Conservation (phyloP, 1,140 invertebrate genomes). For the Vollenhovia emeryi region DNA sequence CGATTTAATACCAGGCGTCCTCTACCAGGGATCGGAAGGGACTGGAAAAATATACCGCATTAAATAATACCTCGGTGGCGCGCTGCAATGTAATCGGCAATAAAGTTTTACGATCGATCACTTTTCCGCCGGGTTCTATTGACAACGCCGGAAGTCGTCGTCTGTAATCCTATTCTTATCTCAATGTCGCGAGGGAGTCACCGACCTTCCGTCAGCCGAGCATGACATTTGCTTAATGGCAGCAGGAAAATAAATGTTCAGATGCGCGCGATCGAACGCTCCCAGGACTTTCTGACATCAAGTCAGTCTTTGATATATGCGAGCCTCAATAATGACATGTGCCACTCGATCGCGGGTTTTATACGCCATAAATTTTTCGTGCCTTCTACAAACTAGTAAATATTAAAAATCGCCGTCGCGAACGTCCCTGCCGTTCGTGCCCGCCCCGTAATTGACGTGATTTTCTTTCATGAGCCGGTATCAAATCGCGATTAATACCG, state of each 20-base stretch:
- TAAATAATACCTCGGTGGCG: neutral
- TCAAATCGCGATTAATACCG: neutral
- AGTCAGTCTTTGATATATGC: neutral
- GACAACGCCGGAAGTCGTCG: neutral
- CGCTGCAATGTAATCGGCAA: neutral
- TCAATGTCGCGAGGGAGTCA: conserved; percentile 5
- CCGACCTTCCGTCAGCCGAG: conserved; percentile 6
- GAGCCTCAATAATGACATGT: neutral
- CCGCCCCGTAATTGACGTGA: neutral
- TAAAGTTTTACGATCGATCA: conserved; percentile 16
- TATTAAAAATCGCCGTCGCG: neutral
- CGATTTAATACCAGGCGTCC: neutral
- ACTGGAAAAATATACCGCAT: neutral
- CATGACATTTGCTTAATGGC: neutral
- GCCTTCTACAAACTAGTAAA: neutral
- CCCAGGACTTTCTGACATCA: neutral
- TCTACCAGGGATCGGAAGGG: neutral
- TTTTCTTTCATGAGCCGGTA: neutral
- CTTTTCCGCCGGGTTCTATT: neutral
- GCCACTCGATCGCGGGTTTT: neutral
- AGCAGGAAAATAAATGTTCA: conserved; percentile 13
- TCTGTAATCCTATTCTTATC: conserved; percentile 21
- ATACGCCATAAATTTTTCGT: neutral
- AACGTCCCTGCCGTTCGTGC: neutral
- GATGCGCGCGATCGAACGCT: neutral